Evolutionary conservation across 1,140 invertebrate genomes (phyloP).

Genomic region (Drosophila pandora): DNA sequence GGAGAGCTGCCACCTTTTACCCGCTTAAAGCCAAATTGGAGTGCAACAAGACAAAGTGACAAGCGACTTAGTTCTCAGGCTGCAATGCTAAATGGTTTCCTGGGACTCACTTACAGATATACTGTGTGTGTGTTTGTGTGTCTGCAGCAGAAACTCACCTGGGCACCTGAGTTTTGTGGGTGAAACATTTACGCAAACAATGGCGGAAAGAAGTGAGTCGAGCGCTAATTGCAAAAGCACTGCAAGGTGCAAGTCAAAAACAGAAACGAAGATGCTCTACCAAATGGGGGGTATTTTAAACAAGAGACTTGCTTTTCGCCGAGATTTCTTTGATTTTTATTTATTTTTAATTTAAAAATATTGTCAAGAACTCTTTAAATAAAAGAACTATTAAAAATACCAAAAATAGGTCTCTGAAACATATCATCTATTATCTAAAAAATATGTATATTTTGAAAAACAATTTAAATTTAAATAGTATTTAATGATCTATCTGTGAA

Average conservation of each 20-base stretch:
- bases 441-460: too few species aligned
- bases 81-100: conserved; percentile 76
- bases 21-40: conserved; percentile 56
- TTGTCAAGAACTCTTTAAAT: too few species aligned
- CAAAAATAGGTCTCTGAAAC: neutral
- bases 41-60: conserved; percentile 65
- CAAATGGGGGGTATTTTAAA: neutral
- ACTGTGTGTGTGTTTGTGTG: neutral
- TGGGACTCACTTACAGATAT: conserved; percentile 33
- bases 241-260: conserved; percentile 25
- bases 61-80: conserved; percentile 77
- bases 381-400: too few species aligned
- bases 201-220: conserved; percentile 51
- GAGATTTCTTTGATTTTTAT: neutral
- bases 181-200: conserved; percentile 77
- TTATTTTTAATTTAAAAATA: too few species aligned
- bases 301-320: neutral
- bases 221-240: conserved; percentile 62
- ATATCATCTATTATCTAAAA: too few species aligned
- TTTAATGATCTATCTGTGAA: neutral
- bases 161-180: conserved; percentile 32
- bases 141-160: neutral
- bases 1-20: conserved; percentile 66
- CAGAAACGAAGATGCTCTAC: conserved; percentile 12
- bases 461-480: neutral